Conservation (phyloP, 2,888 invertebrate genomes). For the Scrobipalpa costella region DNA sequence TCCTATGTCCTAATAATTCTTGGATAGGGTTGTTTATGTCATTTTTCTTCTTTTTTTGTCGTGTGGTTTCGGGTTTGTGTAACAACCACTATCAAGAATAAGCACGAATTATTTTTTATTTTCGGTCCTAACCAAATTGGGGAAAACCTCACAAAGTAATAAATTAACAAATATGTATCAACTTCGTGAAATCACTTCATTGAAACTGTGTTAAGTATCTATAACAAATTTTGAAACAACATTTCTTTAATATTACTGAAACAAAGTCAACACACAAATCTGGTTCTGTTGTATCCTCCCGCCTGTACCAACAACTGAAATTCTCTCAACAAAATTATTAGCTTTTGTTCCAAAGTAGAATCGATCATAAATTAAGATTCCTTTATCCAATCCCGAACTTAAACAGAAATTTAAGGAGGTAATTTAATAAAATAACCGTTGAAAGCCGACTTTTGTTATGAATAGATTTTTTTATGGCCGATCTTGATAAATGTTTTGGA, state of each 20-base stretch:
- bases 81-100: too few relatives aligned
- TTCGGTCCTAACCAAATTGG: too few relatives aligned
- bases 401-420: conserved; percentile 60
- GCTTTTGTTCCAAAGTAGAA: conserved; percentile 63
- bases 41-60: too few relatives aligned
- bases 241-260: background rate
- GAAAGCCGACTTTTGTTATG: conserved; percentile 30
- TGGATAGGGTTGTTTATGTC: too few relatives aligned
- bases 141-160: too few relatives aligned
- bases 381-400: conserved; percentile 58
- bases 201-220: background rate
- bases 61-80: too few relatives aligned
- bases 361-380: conserved; percentile 67
- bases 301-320: conserved; percentile 41
- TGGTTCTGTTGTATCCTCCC: background rate
- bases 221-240: background rate
- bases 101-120: too few relatives aligned
- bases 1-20: too few relatives aligned
- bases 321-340: conserved; percentile 61
- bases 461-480: conserved; percentile 29
- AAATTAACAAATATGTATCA: too few relatives aligned
- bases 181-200: too few relatives aligned
- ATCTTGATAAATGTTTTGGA: conserved; percentile 15
- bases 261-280: conserved; percentile 6
- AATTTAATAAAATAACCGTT: conserved; percentile 56